Conservation (phyloP, 2,113 vertebrate species). For the Rhinoptilus africanus region DNA sequence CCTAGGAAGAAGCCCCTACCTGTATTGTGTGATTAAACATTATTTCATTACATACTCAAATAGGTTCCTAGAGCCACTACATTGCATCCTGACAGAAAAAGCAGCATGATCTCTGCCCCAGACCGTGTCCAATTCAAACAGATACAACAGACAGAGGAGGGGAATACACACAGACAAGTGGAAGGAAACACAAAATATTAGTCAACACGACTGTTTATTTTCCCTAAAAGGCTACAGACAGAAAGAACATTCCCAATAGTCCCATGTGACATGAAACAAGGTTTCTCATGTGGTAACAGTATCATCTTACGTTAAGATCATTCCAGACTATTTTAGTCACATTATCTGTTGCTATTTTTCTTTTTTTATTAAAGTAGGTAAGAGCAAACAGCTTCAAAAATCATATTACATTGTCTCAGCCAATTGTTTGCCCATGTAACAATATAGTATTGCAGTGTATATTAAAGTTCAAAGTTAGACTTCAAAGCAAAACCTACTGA, state of each 20-base stretch:
- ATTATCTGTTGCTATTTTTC: neutral
- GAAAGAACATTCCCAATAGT: neutral
- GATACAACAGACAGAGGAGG: fast-evolving
- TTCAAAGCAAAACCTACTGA: neutral
- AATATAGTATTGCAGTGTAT: neutral
- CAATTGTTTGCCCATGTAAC: neutral
- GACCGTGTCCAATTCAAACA: neutral
- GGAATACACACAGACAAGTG: neutral
- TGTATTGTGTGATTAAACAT: neutral
- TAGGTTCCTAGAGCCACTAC: neutral
- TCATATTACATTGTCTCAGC: neutral
- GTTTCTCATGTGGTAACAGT: neutral
- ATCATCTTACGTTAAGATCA: neutral
- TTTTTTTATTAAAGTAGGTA: neutral
- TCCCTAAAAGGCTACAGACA: neutral
- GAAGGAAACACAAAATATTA: neutral
- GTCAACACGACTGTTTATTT: neutral
- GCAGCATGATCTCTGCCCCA: neutral
- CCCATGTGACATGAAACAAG: neutral
- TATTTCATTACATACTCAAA: neutral
- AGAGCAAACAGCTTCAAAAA: neutral
- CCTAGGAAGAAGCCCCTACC: neutral
- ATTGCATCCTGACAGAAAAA: neutral
- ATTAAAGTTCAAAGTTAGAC: neutral
- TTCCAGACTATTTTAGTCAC: neutral